A percentile compares a stretch with the other conserved stretches of the same genome.
Evolutionary conservation across 2,797 vertebrate species (phyloP).

Genomic region (Hyperoplus immaculatus): DNA sequence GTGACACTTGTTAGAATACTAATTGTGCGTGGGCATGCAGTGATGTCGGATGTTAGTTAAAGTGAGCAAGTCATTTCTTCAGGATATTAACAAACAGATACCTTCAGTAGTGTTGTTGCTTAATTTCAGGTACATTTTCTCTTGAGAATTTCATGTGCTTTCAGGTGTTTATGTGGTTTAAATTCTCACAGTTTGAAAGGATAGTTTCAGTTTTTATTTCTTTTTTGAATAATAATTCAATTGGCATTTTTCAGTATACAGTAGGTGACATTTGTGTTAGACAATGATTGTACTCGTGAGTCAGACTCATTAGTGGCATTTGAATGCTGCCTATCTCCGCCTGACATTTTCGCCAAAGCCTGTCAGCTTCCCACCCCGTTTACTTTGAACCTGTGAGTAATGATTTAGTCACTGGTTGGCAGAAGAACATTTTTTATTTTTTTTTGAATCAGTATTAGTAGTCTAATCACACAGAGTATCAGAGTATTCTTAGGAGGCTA

Average conservation of each 20-base stretch:
- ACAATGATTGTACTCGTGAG: constrained; percentile 32
- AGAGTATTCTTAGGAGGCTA: neutral
- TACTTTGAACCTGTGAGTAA: constrained; percentile 54
- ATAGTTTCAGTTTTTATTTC: constrained; percentile 22
- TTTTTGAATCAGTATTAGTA: neutral
- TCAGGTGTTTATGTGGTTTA: neutral
- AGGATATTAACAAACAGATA: neutral
- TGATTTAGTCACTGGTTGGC: constrained; percentile 48
- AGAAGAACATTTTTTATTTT: neutral
- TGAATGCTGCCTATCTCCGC: constrained; percentile 57
- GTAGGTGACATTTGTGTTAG: constrained; percentile 55
- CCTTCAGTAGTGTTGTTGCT: neutral
- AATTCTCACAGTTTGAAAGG: neutral
- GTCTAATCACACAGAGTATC: neutral
- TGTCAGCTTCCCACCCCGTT: constrained; percentile 39
- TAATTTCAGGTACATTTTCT: neutral
- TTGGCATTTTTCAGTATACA: constrained; percentile 37
- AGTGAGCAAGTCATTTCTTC: constrained; percentile 5
- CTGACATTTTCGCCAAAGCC: constrained; percentile 65
- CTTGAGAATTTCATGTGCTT: neutral
- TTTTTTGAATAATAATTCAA: constrained; percentile 19
- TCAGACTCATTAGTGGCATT: constrained; percentile 66
- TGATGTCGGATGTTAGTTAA: constrained; percentile 36
- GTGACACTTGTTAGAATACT: constrained; percentile 36
- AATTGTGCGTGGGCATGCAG: neutral